Base-by-base conservation (phyloP, 1,140 invertebrate genomes). In the Callitettix versicolor region DNA sequence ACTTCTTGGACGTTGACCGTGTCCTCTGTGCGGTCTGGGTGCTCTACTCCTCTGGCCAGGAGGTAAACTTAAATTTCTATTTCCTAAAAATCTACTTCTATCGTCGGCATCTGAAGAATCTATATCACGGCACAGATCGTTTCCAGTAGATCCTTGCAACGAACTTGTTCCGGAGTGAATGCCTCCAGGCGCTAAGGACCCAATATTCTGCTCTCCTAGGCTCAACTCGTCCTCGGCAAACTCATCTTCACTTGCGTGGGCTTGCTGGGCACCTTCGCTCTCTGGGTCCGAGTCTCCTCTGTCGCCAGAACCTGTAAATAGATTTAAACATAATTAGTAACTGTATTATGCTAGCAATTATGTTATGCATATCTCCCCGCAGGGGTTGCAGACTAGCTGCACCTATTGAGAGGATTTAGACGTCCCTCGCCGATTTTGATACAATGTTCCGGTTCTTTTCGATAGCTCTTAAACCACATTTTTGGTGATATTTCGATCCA, bases 221-320 rank as follows among this genome's bases (percentile, higher is more conserved):
- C 72, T 74, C 17, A 83, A 66, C 63, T 83, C 81, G 61, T 84
- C 81, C 65, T 83, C 81, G 55, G 80, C 80, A 58, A 81, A 81
- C 57, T 83, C 81, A 57, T 84, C 80, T 62, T 82, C 80, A 64
- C 79, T 81, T 52, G 70, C 74, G 1, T 74, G 66, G 20, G 75
- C 76, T 38, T 73, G 76, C 17, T 64, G 64, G 34, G 68, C 70
- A 55, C 68, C 55, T 58, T 82, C 79, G 54, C 74, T 78, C 55
- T 82, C 79, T 34, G 77, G 75, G 61, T 81, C 79, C 34, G 70
- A 64, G 12, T 65, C 66, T 2, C 63, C 62, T 36, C 63, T 54
- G 12, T 71, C 64, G 67, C 69, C 59, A 58, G 70, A 67, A 58
- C 64, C 63, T 63, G 43, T 7, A 56, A 36, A 2, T n/a, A n/a